A percentile compares a stretch with the other conserved stretches of the same genome.
phyloP scores from a whole-genome alignment of 2,113 vertebrate genomes.

The Pygoscelis antarcticus region DNA sequence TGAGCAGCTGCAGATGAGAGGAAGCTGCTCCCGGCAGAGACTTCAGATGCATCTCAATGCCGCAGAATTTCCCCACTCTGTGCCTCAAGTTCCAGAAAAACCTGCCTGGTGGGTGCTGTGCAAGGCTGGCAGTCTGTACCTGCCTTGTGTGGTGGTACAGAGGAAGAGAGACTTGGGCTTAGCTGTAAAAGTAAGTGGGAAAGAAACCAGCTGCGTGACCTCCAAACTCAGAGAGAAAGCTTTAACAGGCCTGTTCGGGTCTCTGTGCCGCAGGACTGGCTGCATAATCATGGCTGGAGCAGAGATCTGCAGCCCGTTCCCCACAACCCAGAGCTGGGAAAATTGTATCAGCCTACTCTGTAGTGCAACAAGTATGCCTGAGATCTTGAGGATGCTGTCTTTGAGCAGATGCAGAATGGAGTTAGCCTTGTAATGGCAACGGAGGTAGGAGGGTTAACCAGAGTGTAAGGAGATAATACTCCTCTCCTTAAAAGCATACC shows the following conservation, averaged over 20 bases:
- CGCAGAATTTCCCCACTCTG: not conserved
- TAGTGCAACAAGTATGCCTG: not conserved
- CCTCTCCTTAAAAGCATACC: not conserved
- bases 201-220: not conserved
- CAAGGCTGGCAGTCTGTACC: not conserved
- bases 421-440: not conserved
- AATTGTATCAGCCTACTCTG: not conserved
- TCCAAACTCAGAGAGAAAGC: not conserved
- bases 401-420: not conserved
- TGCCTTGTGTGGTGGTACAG: not conserved
- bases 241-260: rapidly evolving
- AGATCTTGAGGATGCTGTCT: not conserved
- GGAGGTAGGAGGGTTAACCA: not conserved
- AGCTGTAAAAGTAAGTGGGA: not conserved
- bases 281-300: not conserved
- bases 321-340: not conserved
- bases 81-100: not conserved
- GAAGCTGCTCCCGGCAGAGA: not conserved
- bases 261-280: not conserved
- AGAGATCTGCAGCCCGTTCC: not conserved
- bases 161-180: not conserved
- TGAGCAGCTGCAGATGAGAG: not conserved
- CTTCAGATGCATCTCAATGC: not conserved
- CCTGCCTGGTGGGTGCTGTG: rapidly evolving
- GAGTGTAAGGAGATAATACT: not conserved